Evolutionary conservation across 2,888 invertebrate genomes (phyloP).

Genomic region (Microdon myrmicae): DNA sequence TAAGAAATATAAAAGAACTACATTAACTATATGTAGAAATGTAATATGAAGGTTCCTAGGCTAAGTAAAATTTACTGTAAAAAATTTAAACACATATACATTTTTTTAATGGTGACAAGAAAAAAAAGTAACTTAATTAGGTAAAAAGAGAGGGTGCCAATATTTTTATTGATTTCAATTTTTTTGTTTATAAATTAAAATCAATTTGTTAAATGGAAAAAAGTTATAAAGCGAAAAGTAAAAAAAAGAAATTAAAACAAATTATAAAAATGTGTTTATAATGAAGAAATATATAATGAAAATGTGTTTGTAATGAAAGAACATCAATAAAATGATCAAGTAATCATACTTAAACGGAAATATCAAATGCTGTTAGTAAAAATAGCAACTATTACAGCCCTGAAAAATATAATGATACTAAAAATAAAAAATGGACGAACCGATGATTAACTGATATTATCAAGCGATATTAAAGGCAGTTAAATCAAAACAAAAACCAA

Average conservation of each 20-base stretch:
- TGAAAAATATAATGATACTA: no score
- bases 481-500: constrained; percentile 21
- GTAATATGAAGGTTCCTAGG: constrained; percentile 44
- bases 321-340: neutral
- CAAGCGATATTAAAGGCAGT: no score
- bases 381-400: no score
- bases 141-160: constrained; percentile 41
- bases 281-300: no score
- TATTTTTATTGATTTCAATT: constrained; percentile 39
- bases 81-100: constrained; percentile 29
- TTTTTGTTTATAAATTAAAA: constrained; percentile 19
- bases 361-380: neutral
- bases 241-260: constrained; percentile 11
- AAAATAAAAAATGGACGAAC: constrained; percentile 4
- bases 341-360: neutral
- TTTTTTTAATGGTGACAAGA: constrained; percentile 29
- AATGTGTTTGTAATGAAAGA: constrained; percentile 2
- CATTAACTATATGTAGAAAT: no score
- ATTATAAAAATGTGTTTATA: constrained; percentile 5
- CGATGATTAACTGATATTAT: constrained; percentile 41
- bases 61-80: constrained; percentile 41
- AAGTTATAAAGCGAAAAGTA: no score
- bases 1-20: constrained; percentile 13
- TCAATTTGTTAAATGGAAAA: no score
- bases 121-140: constrained; percentile 31